Percentiles rank a stretch among this genome's conserved stretches.
phyloP scores from a whole-genome alignment of 1,140 invertebrate genomes.

The Rhagoletis zephyria region DNA sequence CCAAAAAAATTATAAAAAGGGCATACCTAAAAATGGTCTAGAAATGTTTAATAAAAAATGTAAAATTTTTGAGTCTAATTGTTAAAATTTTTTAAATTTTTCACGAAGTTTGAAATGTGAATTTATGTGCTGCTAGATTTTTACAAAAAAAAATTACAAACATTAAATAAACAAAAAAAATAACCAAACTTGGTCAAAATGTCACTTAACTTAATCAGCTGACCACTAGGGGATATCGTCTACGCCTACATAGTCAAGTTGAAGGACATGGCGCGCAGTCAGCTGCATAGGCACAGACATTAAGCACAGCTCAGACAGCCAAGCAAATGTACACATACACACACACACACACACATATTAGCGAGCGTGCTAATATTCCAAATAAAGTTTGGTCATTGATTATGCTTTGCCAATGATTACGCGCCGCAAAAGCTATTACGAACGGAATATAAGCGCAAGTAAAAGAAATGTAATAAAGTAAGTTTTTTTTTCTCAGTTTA shows the following conservation, averaged over 20 bases:
- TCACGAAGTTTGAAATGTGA: too few relatives aligned
- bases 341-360: background rate
- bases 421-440: background rate
- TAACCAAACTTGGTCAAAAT: background rate
- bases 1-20: too few relatives aligned
- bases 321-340: background rate
- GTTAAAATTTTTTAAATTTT: too few relatives aligned
- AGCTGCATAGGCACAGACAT: constrained; percentile 4
- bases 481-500: background rate
- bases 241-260: background rate
- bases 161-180: background rate
- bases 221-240: background rate
- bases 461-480: background rate
- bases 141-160: too few relatives aligned
- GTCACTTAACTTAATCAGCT: background rate
- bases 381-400: constrained; percentile 30
- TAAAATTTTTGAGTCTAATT: too few relatives aligned
- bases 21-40: too few relatives aligned
- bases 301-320: constrained; percentile 20
- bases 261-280: background rate
- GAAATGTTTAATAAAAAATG: too few relatives aligned
- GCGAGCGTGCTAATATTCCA: background rate
- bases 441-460: background rate
- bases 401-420: background rate
- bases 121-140: too few relatives aligned